Evolutionary conservation across 2,888 invertebrate genomes (phyloP).

Genomic region (Alloscopus bannaensis): DNA sequence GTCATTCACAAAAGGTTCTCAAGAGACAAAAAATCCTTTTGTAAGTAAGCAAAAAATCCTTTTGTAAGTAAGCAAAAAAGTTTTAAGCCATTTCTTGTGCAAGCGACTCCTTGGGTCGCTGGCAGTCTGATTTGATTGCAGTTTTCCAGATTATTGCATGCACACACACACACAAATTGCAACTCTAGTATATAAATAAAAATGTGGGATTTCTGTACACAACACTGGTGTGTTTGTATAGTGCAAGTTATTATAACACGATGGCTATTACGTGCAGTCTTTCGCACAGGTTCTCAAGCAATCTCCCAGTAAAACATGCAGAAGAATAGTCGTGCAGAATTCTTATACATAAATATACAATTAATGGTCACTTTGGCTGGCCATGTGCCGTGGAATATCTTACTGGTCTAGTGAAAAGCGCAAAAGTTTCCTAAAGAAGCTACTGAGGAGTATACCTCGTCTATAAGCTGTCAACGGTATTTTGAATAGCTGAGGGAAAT

Average conservation of each 20-base stretch:
- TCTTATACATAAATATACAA: conserved; percentile 52
- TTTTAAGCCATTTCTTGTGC: too few species aligned
- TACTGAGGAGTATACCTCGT: background rate
- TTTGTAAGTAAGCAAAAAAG: background rate
- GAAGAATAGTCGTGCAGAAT: conserved; percentile 50
- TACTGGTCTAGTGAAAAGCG: conserved; percentile 19
- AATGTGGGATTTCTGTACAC: too few species aligned
- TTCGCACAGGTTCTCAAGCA: background rate
- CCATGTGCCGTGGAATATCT: conserved; percentile 6
- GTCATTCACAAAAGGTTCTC: conserved; percentile 48
- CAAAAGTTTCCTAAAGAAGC: background rate
- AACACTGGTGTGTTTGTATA: too few species aligned
- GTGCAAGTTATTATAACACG: too few species aligned
- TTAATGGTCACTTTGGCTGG: too few species aligned
- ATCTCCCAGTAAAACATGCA: conserved; percentile 22
- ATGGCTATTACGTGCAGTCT: too few species aligned
- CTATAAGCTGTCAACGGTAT: too few species aligned
- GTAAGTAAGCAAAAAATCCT: conserved; percentile 31
- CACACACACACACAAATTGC: background rate
- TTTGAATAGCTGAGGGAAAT: conserved; percentile 46
- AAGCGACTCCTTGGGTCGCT: background rate
- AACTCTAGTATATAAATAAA: too few species aligned
- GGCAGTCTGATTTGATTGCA: conserved; percentile 13
- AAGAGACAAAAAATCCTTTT: conserved; percentile 34
- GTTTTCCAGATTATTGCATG: background rate